A percentile compares a stretch with the other conserved stretches of the same genome.
Conservation (phyloP, 2,888 invertebrate genomes). For the Furcula furcula region DNA sequence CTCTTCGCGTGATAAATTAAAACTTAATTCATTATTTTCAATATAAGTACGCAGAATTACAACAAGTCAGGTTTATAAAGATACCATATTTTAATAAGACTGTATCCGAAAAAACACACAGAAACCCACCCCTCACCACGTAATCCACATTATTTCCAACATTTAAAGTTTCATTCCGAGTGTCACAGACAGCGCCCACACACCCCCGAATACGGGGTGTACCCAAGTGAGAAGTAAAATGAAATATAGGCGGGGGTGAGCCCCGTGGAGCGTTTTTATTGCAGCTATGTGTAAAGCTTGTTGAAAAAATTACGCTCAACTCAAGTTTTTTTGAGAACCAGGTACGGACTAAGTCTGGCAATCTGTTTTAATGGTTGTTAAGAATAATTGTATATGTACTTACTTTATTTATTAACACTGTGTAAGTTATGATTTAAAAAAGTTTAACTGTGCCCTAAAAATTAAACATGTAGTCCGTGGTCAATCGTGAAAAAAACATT, state of each 20-base stretch:
- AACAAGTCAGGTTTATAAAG: no score
- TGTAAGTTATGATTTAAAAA: no score
- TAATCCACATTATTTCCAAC: conserved; percentile 64
- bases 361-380: no score
- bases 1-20: no score
- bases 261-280: conserved; percentile 66
- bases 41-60: no score
- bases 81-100: conserved; percentile 33
- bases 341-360: conserved; percentile 14
- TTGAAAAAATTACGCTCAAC: conserved; percentile 69
- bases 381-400: no score
- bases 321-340: conserved; percentile 53
- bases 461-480: no score
- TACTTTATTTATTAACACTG: no score
- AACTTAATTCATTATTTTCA: no score
- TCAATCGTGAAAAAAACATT: no score
- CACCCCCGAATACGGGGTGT: conserved; percentile 30
- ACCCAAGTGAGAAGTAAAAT: conserved; percentile 55
- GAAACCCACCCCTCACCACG: conserved; percentile 46
- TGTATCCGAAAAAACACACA: conserved; percentile 27
- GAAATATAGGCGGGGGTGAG: conserved; percentile 64
- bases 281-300: conserved; percentile 72
- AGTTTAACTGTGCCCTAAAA: no score
- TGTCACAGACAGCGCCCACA: conserved; percentile 52
- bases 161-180: conserved; percentile 72